Conservation (phyloP, 2,888 invertebrate genomes). For the Scrobipalpa costella region DNA sequence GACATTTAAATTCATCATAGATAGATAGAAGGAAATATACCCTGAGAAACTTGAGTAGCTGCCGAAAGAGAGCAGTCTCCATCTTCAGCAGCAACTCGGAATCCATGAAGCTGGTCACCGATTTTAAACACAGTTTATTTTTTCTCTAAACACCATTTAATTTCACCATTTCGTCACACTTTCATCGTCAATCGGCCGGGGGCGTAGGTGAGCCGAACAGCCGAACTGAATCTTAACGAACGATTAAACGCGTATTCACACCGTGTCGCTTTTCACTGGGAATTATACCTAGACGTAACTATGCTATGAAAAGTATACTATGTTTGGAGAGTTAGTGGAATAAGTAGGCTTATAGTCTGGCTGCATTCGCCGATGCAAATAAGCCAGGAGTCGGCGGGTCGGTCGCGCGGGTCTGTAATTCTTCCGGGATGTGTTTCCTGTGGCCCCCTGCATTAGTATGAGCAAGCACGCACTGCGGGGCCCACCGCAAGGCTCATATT, state of each 20-base stretch:
- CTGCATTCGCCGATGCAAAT: slow-evolving; percentile 54
- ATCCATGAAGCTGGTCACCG: slow-evolving; percentile 40
- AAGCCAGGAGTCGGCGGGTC: slow-evolving; percentile 44
- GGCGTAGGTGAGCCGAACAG: slow-evolving; percentile 36
- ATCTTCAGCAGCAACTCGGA: slow-evolving; percentile 48
- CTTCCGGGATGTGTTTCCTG: slow-evolving; percentile 80
- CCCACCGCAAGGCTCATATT: slow-evolving; percentile 19
- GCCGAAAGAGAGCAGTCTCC: slow-evolving; percentile 53
- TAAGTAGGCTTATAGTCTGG: background rate
- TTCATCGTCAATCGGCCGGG: slow-evolving; percentile 46
- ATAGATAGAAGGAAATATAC: slow-evolving; percentile 40
- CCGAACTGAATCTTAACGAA: slow-evolving; percentile 43
- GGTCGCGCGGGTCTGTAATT: slow-evolving; percentile 58
- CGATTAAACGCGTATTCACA: slow-evolving; percentile 38
- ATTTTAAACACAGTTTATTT: slow-evolving; percentile 40
- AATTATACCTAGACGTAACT: slow-evolving; percentile 5
- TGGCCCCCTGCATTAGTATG: slow-evolving; percentile 58
- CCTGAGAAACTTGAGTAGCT: slow-evolving; percentile 55
- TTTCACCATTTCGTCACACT: slow-evolving; percentile 66
- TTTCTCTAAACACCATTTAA: slow-evolving; percentile 43
- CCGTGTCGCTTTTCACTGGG: slow-evolving; percentile 23
- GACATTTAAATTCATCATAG: no score
- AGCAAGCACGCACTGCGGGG: slow-evolving; percentile 49
- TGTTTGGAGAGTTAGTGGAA: background rate
- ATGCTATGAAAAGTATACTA: background rate